Percentiles rank a stretch among this genome's conserved stretches.
Conservation (phyloP, 2,888 invertebrate species). For the Archips crataeganus region DNA sequence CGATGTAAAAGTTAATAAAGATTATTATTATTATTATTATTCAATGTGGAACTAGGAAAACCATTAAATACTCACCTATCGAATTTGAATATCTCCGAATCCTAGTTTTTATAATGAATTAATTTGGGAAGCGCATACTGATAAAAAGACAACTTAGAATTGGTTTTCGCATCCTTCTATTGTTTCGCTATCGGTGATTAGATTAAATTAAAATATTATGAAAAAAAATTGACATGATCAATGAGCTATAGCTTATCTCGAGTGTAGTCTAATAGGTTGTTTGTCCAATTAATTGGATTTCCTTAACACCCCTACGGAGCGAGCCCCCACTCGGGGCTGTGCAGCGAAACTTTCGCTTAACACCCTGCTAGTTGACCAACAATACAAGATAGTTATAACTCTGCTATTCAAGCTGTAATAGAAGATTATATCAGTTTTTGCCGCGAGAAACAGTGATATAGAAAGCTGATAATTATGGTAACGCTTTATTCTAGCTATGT, state of each 20-base stretch:
- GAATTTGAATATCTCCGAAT: no score
- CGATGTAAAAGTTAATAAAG: no score
- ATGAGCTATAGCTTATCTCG: slow-evolving; percentile 67
- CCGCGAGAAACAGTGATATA: background rate
- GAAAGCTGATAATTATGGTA: background rate
- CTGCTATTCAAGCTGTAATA: slow-evolving; percentile 18
- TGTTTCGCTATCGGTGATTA: background rate
- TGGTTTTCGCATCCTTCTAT: background rate
- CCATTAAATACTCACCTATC: background rate
- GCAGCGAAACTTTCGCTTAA: slow-evolving; percentile 39
- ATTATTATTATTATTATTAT: no score
- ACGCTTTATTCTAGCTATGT: background rate
- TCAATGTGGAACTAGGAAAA: background rate
- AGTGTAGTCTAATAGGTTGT: slow-evolving; percentile 72
- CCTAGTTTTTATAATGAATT: no score
- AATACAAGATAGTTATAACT: slow-evolving; percentile 23
- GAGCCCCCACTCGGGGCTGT: slow-evolving; percentile 40
- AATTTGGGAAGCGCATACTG: background rate
- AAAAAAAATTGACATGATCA: slow-evolving; percentile 42
- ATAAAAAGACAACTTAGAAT: background rate
- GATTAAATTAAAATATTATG: background rate
- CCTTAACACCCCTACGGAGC: slow-evolving; percentile 51
- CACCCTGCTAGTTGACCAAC: slow-evolving; percentile 34
- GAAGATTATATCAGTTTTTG: background rate
- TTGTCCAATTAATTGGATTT: slow-evolving; percentile 79